A percentile compares a stretch with the other conserved stretches of the same genome.
Conservation (phyloP, 2,888 invertebrate species). For the Malachius bipustulatus region DNA sequence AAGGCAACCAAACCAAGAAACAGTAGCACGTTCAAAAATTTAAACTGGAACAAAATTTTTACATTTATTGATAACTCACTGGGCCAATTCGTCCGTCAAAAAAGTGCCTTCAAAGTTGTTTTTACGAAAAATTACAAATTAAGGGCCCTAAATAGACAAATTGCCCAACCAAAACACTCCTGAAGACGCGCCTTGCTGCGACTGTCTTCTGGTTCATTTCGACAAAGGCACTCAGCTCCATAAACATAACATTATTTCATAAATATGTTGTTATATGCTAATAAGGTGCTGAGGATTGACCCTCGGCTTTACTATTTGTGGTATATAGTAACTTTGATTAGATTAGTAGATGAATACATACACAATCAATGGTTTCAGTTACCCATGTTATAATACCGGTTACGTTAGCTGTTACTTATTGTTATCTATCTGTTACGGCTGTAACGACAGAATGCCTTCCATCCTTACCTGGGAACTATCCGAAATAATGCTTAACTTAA, state of each 20-base stretch:
- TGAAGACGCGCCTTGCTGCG: slow-evolving; percentile 34
- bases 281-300: slow-evolving; percentile 30
- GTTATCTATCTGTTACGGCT: slow-evolving; percentile 26
- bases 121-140: slow-evolving; percentile 68
- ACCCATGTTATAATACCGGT: slow-evolving; percentile 36
- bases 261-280: slow-evolving; percentile 42
- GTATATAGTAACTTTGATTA: slow-evolving; percentile 42
- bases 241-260: slow-evolving; percentile 40
- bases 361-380: slow-evolving; percentile 41
- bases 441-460: slow-evolving; percentile 12
- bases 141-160: slow-evolving; percentile 84
- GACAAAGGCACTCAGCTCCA: slow-evolving; percentile 39
- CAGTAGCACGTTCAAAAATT: too few relatives aligned
- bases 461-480: too few relatives aligned
- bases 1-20: slow-evolving; percentile 55
- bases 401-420: slow-evolving; percentile 39
- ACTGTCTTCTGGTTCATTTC: slow-evolving; percentile 32
- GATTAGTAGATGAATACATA: slow-evolving; percentile 39
- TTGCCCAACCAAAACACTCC: slow-evolving; percentile 51
- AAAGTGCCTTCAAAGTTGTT: slow-evolving; percentile 92
- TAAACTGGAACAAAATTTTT: too few relatives aligned
- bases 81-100: slow-evolving; percentile 91
- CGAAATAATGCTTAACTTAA: too few relatives aligned
- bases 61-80: slow-evolving; percentile 61
- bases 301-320: slow-evolving; percentile 38